These are phyloP conservation scores for Psittacula derbiana DNA, from an alignment of 2,797 vertebrate genomes.

Conservation along the genomic window DNA sequence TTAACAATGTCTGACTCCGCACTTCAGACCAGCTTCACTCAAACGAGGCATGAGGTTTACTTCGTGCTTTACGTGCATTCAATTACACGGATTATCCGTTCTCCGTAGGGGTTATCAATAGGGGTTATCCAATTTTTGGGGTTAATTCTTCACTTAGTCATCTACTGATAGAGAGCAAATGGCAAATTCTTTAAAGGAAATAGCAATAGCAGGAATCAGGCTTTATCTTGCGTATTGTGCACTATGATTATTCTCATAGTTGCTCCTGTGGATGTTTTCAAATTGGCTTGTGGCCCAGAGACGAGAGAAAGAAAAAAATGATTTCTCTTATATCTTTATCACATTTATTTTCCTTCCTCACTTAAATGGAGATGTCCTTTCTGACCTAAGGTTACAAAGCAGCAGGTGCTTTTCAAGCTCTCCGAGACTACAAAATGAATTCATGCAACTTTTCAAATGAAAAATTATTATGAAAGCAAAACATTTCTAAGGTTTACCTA, in stretches of 20 bases:
- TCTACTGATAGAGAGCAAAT: not conserved
- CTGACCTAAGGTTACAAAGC: not conserved
- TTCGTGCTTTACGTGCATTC: not conserved
- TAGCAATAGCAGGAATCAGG: not conserved
- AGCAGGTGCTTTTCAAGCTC: not conserved
- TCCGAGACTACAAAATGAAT: not conserved
- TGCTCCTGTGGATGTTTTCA: not conserved
- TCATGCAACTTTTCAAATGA: not conserved
- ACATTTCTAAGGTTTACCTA: not conserved
- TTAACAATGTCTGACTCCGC: not conserved
- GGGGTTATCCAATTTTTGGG: not conserved
- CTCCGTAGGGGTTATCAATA: not conserved
- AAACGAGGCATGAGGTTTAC: not conserved
- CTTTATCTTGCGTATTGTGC: not conserved
- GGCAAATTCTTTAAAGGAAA: constrained; percentile 19
- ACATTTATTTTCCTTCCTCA: not conserved
- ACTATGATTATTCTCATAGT: not conserved
- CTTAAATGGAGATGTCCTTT: not conserved
- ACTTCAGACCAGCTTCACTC: not conserved
- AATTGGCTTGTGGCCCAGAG: constrained; percentile 9
- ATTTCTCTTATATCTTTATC: not conserved
- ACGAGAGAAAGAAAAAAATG: not conserved
- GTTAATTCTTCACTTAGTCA: constrained; percentile 17
- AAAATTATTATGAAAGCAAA: constrained; percentile 12
- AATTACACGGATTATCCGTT: not conserved